phyloP scores from a whole-genome alignment of 2,888 invertebrate species.

The Ochropleura leucogaster region DNA sequence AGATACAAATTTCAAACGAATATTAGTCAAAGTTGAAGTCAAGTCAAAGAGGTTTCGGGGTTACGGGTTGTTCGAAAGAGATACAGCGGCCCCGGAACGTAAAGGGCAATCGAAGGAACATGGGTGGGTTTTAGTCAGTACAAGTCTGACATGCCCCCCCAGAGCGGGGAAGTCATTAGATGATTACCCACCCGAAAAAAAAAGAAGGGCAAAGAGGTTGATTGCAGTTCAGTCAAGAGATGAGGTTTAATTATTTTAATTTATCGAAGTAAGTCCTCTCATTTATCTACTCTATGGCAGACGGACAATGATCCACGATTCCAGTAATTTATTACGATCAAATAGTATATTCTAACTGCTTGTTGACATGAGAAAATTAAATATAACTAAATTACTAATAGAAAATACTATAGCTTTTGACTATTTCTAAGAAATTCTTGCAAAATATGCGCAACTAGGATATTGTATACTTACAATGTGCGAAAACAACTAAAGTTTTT shows the following conservation, averaged over 20 bases:
- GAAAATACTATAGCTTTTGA: slow-evolving; percentile 13
- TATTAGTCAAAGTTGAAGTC: background rate
- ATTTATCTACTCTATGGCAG: background rate
- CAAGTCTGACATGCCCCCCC: too few relatives aligned
- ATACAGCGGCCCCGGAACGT: too few relatives aligned
- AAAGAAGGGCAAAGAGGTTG: background rate
- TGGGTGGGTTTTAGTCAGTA: too few relatives aligned
- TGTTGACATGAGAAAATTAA: background rate
- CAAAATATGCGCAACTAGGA: background rate
- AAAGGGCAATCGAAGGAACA: too few relatives aligned
- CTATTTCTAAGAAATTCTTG: background rate
- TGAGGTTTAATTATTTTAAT: background rate
- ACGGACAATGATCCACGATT: background rate
- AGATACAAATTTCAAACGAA: background rate
- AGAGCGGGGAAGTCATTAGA: too few relatives aligned
- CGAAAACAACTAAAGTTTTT: background rate
- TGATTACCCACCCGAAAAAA: too few relatives aligned
- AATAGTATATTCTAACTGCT: background rate
- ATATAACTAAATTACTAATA: background rate
- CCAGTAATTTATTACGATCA: background rate
- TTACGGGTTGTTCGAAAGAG: too few relatives aligned
- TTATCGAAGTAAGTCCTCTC: background rate
- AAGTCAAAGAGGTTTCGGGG: too few relatives aligned
- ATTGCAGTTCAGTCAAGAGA: background rate
- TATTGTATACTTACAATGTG: background rate